Evolutionary conservation across 1,140 invertebrate genomes (phyloP).

Genomic region (Oryctes rhinoceros): DNA sequence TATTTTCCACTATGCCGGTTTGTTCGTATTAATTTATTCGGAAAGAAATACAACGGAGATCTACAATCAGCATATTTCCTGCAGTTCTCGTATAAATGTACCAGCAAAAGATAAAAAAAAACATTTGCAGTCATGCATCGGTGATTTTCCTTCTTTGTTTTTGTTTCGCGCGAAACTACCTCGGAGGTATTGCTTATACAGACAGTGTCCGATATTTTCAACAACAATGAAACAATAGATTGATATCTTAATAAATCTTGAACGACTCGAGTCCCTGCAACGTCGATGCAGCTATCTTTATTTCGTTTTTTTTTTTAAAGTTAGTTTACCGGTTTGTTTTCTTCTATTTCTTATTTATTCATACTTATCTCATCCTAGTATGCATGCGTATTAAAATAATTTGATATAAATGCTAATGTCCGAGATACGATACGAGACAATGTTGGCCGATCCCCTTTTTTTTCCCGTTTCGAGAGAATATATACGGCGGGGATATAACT

Average conservation of each 20-base stretch:
- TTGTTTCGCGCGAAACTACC: neutral
- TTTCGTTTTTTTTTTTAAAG: neutral
- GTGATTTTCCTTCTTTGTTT: neutral
- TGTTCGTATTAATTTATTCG: neutral
- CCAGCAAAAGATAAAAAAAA: neutral
- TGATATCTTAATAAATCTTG: neutral
- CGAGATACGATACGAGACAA: neutral
- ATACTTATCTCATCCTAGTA: neutral
- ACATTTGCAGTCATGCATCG: neutral
- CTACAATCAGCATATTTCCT: neutral
- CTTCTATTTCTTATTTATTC: neutral
- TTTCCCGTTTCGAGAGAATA: neutral
- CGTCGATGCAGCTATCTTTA: neutral
- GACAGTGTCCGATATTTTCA: neutral
- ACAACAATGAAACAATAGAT: neutral
- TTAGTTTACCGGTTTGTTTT: neutral
- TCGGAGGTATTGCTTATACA: neutral
- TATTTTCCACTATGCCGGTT: neutral
- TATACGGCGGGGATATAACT: neutral
- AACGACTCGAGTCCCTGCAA: neutral
- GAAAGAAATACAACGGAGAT: neutral
- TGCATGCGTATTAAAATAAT: neutral
- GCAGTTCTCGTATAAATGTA: neutral
- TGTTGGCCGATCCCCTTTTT: neutral
- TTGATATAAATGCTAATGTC: slow-evolving; percentile 15